Evolutionary conservation across 1,140 invertebrate species (phyloP).

Genomic region (Penaeus japonicus): DNA sequence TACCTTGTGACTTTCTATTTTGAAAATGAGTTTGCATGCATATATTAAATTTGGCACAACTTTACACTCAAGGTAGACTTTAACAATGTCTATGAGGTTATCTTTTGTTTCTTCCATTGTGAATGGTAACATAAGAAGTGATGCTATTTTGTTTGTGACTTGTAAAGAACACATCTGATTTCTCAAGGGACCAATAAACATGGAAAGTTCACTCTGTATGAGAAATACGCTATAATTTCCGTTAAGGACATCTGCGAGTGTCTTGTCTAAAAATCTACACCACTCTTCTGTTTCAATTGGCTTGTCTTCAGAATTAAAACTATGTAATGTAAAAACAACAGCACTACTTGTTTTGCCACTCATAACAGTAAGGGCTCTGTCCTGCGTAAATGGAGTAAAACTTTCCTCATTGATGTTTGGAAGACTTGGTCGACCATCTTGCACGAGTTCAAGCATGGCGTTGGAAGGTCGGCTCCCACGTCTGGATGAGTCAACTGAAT

Average conservation of each 20-base stretch:
- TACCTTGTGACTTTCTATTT: slow-evolving; percentile 50
- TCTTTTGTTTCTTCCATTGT: slow-evolving; percentile 48
- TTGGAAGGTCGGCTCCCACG: slow-evolving; percentile 50
- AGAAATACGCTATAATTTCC: slow-evolving; percentile 53
- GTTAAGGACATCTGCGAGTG: slow-evolving; percentile 61
- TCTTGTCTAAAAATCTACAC: slow-evolving; percentile 73
- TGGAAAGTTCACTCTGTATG: slow-evolving; percentile 57
- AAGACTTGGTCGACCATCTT: slow-evolving; percentile 50
- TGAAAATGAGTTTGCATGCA: slow-evolving; percentile 61
- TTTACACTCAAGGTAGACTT: slow-evolving; percentile 62
- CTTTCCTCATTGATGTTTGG: slow-evolving; percentile 57
- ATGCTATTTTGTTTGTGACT: slow-evolving; percentile 62
- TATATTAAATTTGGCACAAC: slow-evolving; percentile 62
- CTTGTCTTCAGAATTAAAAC: slow-evolving; percentile 62
- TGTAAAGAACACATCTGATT: slow-evolving; percentile 60
- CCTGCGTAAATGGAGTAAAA: slow-evolving; percentile 44
- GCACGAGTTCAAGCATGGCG: slow-evolving; percentile 28
- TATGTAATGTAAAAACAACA: slow-evolving; percentile 59
- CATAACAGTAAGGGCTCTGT: slow-evolving; percentile 35
- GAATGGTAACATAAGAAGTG: slow-evolving; percentile 61
- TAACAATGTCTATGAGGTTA: slow-evolving; percentile 46
- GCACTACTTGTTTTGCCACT: slow-evolving; percentile 58
- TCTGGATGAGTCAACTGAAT: slow-evolving; percentile 52
- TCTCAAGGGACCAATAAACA: slow-evolving; percentile 61
- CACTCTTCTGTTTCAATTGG: slow-evolving; percentile 85